Conservation (phyloP, 2,113 vertebrate species). For the Pituophis catenifer region DNA sequence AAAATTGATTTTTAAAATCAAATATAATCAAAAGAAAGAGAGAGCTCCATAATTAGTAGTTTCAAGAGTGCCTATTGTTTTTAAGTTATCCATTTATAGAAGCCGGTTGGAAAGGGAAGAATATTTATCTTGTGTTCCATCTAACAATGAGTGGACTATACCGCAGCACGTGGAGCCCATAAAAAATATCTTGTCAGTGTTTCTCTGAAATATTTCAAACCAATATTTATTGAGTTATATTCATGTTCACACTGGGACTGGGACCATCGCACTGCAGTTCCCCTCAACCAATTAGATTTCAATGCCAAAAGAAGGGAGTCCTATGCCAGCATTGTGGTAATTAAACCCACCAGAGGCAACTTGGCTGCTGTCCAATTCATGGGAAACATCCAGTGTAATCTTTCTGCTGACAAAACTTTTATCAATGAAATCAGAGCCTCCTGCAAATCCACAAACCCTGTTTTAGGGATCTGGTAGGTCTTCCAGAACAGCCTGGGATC, state of each 20-base stretch:
- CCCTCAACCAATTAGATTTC: background rate
- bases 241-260: background rate
- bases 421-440: background rate
- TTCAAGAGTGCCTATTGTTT: background rate
- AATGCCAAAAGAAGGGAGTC: background rate
- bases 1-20: background rate
- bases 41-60: background rate
- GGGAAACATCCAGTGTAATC: background rate
- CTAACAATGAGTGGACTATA: constrained; percentile 15
- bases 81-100: constrained; percentile 13
- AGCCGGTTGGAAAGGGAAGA: background rate
- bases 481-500: background rate
- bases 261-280: background rate
- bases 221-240: background rate
- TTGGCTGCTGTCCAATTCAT: background rate
- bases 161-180: background rate
- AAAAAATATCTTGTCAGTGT: constrained; percentile 9
- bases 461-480: background rate
- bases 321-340: background rate
- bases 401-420: background rate
- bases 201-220: constrained; percentile 12
- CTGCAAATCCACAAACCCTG: background rate
- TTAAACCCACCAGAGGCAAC: constrained; percentile 22
- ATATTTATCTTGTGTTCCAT: background rate
- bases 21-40: background rate